Conservation (phyloP, 2,888 invertebrate genomes). For the Drosophila neotestacea region DNA sequence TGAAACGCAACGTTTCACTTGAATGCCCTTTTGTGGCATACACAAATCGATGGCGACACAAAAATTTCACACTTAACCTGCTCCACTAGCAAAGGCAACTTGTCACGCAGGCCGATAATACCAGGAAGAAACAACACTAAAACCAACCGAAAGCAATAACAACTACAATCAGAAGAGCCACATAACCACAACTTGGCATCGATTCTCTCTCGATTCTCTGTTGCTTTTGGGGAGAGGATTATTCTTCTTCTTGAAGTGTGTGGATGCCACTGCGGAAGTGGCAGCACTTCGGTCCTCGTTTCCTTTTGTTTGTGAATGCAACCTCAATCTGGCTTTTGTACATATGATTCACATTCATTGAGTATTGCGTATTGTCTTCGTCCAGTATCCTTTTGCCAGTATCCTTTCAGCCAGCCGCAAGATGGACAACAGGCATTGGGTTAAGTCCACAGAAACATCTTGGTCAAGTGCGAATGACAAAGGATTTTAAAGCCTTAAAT, state of each 20-base stretch:
- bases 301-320: slow-evolving; percentile 40
- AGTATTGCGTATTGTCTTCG: slow-evolving; percentile 8
- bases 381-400: slow-evolving; percentile 2
- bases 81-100: slow-evolving; percentile 48
- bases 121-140: slow-evolving; percentile 1
- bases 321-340: slow-evolving; percentile 21
- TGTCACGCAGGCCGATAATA: neutral
- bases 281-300: slow-evolving; percentile 21
- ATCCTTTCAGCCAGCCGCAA: neutral
- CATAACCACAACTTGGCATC: slow-evolving; percentile 44
- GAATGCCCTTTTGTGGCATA: slow-evolving; percentile 44
- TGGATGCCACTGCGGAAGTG: slow-evolving; percentile 27
- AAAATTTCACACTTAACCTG: slow-evolving; percentile 74
- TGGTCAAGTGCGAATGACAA: slow-evolving; percentile 7
- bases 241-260: slow-evolving; percentile 13
- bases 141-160: slow-evolving; percentile 2
- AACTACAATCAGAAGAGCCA: neutral
- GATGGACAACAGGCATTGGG: neutral
- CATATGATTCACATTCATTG: slow-evolving; percentile 14
- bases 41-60: slow-evolving; percentile 53
- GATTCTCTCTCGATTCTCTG: slow-evolving; percentile 23
- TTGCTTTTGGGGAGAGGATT: slow-evolving; percentile 16
- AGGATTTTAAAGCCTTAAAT: neutral
- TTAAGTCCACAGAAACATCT: slow-evolving; percentile 5
- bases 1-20: slow-evolving; percentile 51